Conservation (phyloP, 2,113 vertebrate genomes). For the Limnothrissa miodon region DNA sequence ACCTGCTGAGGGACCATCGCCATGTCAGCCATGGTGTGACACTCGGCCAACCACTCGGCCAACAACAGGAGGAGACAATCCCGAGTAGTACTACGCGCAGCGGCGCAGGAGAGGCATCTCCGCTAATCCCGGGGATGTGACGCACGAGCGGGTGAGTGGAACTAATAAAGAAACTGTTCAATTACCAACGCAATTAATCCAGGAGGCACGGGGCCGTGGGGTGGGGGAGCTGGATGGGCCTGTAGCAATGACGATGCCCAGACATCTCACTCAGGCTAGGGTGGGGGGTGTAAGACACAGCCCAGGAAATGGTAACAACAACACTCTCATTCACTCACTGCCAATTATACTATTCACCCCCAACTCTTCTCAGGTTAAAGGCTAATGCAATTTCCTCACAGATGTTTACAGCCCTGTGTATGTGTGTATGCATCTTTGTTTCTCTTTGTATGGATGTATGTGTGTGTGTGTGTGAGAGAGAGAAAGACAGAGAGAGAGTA, state of each 20-base stretch:
- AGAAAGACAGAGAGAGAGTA: too few relatives aligned
- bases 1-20: too few relatives aligned
- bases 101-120: background rate
- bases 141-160: conserved; percentile 63
- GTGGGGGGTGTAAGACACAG: conserved; percentile 28
- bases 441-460: background rate
- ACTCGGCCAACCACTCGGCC: too few relatives aligned
- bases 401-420: background rate
- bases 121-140: background rate
- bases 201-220: conserved; percentile 64
- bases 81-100: background rate
- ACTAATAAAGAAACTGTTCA: conserved; percentile 82
- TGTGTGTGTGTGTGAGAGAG: background rate
- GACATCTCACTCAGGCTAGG: background rate
- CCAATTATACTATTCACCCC: conserved; percentile 50
- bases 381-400: conserved; percentile 51
- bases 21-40: too few relatives aligned
- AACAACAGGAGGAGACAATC: background rate
- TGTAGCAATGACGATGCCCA: conserved; percentile 45
- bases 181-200: conserved; percentile 76
- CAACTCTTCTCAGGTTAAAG: conserved; percentile 57
- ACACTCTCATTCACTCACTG: background rate
- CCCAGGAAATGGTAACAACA: conserved; percentile 50
- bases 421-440: background rate
- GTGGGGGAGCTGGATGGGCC: conserved; percentile 56